These are phyloP conservation scores for Drosophila peninsularis DNA, from an alignment of 2,888 invertebrate species.

Conservation along the genomic window DNA sequence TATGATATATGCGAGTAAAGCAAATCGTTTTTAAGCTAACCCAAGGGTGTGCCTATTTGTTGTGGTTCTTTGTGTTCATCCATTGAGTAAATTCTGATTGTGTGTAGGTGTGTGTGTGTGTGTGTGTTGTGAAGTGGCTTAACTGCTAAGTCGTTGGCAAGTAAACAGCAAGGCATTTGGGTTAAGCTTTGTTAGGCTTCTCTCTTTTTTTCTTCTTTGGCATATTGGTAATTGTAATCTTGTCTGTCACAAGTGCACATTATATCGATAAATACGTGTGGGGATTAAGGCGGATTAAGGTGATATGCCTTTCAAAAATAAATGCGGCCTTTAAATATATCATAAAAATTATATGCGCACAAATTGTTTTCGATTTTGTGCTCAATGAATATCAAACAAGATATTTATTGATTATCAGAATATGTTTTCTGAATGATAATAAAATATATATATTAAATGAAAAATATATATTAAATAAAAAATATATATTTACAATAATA, in stretches of 20 bases:
- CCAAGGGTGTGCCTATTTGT: slow-evolving; percentile 22
- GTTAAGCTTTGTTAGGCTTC: not conserved
- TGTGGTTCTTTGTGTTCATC: slow-evolving; percentile 21
- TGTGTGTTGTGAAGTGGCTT: slow-evolving; percentile 46
- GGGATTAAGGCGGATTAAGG: not conserved
- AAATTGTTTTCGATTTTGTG: not conserved
- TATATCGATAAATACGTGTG: not conserved
- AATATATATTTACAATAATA: too few species aligned
- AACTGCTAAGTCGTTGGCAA: slow-evolving; percentile 26
- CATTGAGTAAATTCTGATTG: slow-evolving; percentile 14
- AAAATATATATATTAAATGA: too few species aligned
- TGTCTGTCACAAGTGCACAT: slow-evolving; percentile 5
- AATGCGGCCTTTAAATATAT: not conserved
- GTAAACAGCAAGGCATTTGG: slow-evolving; percentile 12
- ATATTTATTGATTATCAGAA: not conserved
- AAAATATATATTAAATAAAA: too few species aligned
- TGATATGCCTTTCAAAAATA: not conserved
- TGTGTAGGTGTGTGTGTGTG: slow-evolving; percentile 6
- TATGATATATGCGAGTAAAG: slow-evolving; percentile 66
- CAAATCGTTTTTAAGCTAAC: slow-evolving; percentile 60
- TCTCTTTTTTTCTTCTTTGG: not conserved
- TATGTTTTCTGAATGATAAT: not conserved
- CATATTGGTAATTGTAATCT: slow-evolving; percentile 45
- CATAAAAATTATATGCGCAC: not conserved
- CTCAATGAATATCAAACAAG: not conserved